Base-by-base conservation (phyloP, 2,797 vertebrate genomes). In the Pseudomugil tenellus region DNA sequence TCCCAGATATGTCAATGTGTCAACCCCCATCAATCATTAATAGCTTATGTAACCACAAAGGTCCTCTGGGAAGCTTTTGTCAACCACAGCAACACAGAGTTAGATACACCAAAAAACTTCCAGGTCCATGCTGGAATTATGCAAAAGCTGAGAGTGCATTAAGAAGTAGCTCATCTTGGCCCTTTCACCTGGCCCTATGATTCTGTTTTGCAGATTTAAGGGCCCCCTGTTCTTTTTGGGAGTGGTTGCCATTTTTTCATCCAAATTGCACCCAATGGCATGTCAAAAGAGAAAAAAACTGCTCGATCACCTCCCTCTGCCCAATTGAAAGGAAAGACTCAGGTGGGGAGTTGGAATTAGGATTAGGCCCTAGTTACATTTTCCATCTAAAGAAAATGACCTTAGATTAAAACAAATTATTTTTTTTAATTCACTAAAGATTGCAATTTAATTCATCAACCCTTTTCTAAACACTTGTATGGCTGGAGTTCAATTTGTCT, bases 391-490 rank as follows among this genome's bases (percentile, higher is more conserved):
- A 61, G 26, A 70, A 31, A 52, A 7, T 39, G 70, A 62, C 25
- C 14, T 46, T 28, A 6, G 54, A 13, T 16, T 34, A 74, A 62
- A 72, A 49, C 63, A 46, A 23, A 79, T 76, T 62, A 72, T 75
- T 51, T 28, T 29, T 21, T 60, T 74, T 70, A 66, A 75, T 79
- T 67, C 48, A 74, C 62, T 76, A 46, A 76, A 66, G 48, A 59
- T 64, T 60, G 19, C 63, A 71, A 66, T 64, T 63, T 62, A 75
- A 76, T 74, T 39, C 61, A 72, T 35, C 25, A 17, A 66, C 4
- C 34, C 48, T 67, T 29, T 67, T 59, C 54, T 52, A 66, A 43
- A 53, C 16, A 41, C 67, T 63, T 69, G 12, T 64, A 63, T 62
- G 63, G 63, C 43, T 72, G 59, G 28, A 69, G 65, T 53, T 58